Evolutionary conservation across 2,888 invertebrate genomes (phyloP), one percentile per base, ranked within the genome.

Genomic region (Ophion costatus): DNA sequence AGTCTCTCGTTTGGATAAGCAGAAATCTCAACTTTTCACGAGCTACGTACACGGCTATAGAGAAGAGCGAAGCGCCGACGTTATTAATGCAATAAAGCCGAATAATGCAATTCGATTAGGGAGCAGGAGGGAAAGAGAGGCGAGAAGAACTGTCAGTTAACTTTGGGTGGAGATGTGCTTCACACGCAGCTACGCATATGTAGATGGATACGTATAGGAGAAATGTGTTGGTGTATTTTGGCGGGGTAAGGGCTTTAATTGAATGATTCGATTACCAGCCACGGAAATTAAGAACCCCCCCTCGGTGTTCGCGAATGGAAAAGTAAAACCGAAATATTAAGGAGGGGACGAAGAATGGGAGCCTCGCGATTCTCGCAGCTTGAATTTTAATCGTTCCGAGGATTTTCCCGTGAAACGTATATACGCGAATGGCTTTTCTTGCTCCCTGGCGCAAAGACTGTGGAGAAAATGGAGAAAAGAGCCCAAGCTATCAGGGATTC

Each of bases 211-310:
- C 42, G 69, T 42, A 7, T 45, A 67, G 69, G 82, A 61, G 45
- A 70, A 75, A 75, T 51, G 64, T 63, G 56, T 71, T 51, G 63
- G n/a, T 66, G 77, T 33, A 66, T 75, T 29, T 17, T 64, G 81
- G 66, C 70, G 33, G 71, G 79, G 78, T 70, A 90, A 92, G 91
- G 90, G 91, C 87, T 90, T 89, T 92, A 92, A 93, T 92, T 90
- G 91, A 92, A 90, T 90, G 91, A 93, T 92, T 92, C 89, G 91
- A 93, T 93, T 92, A 92, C 87, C 88, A 89, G 86, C 89, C 89
- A 85, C 84, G 87, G 88, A 90, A 92, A 92, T 91, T 90, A 91
- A 91, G 91, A 91, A 91, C 87, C 89, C 64, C 51, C 83, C 85
- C 81, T 24, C 17, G 11, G 22, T 10, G 5, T 24, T 20, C 42